Percentiles rank a stretch among this genome's conserved stretches.
phyloP scores from a whole-genome alignment of 2,797 vertebrate species.

The Diglossa cyanea region DNA sequence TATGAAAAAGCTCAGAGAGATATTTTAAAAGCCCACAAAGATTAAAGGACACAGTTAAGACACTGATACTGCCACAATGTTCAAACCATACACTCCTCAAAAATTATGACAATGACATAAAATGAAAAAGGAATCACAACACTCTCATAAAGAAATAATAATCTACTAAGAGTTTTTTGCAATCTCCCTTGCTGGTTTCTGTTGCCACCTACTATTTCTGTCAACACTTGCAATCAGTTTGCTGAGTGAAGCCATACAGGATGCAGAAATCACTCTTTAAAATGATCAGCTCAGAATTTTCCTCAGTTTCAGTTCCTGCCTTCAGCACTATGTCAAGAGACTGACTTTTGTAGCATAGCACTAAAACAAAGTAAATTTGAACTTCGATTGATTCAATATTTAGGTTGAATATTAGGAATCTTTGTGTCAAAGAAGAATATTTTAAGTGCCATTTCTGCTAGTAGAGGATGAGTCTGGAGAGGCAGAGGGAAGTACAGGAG shows the following conservation, averaged over 20 bases:
- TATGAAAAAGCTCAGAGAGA: background rate
- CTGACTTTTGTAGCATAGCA: background rate
- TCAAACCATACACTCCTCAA: background rate
- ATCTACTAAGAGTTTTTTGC: background rate
- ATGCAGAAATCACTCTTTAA: background rate
- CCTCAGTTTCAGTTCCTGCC: background rate
- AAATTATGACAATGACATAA: background rate
- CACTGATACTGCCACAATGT: background rate
- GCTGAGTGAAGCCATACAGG: background rate
- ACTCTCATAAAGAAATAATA: background rate
- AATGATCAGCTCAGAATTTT: background rate
- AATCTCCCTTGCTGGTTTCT: background rate
- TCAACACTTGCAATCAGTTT: background rate
- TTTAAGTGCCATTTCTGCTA: background rate
- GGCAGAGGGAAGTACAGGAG: background rate
- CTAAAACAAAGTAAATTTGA: background rate
- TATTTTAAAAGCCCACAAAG: background rate
- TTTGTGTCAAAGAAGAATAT: background rate
- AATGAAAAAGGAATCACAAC: background rate
- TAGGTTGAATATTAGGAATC: background rate
- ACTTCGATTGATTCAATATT: background rate
- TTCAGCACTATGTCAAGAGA: background rate
- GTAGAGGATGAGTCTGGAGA: background rate
- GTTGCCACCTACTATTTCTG: conserved; percentile 1
- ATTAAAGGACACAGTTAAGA: background rate